Conservation (phyloP, 1,140 invertebrate species). For the Chymomyza costata region DNA sequence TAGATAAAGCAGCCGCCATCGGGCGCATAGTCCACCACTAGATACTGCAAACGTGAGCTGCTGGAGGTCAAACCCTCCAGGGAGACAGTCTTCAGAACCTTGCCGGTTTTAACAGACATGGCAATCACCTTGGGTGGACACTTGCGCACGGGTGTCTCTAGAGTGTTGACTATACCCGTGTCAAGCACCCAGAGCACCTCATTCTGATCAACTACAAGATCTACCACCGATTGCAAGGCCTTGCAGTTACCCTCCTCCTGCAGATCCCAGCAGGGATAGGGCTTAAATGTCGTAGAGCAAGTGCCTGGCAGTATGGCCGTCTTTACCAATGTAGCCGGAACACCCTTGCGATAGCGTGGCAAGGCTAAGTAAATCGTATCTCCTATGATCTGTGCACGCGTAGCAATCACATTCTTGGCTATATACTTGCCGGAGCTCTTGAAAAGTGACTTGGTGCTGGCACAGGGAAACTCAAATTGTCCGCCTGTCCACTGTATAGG, state of each 20-base stretch:
- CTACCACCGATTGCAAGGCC: conserved; percentile 79
- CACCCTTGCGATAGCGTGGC: conserved; percentile 78
- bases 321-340: conserved; percentile 78
- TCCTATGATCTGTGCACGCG: conserved; percentile 77
- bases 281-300: conserved; percentile 75
- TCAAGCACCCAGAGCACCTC: conserved; percentile 79
- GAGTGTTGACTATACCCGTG: conserved; percentile 78
- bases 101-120: conserved; percentile 77
- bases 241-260: conserved; percentile 79
- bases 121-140: conserved; percentile 79
- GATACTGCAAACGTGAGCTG: conserved; percentile 78
- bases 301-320: conserved; percentile 74
- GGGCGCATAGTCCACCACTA: conserved; percentile 78
- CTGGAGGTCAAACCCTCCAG: conserved; percentile 76
- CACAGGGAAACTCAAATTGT: conserved; percentile 77
- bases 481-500: conserved; percentile 76
- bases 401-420: conserved; percentile 79
- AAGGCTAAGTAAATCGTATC: conserved; percentile 78
- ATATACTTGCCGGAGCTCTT: conserved; percentile 77
- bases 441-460: conserved; percentile 77
- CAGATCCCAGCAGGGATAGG: conserved; percentile 79
- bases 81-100: conserved; percentile 78
- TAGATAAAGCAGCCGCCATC: conserved; percentile 78
- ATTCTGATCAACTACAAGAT: conserved; percentile 78
- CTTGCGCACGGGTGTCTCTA: conserved; percentile 76